Evolutionary conservation across 2,888 invertebrate species (phyloP), one percentile per base, ranked within the genome.

Genomic region (Luffia ferchaultella): DNA sequence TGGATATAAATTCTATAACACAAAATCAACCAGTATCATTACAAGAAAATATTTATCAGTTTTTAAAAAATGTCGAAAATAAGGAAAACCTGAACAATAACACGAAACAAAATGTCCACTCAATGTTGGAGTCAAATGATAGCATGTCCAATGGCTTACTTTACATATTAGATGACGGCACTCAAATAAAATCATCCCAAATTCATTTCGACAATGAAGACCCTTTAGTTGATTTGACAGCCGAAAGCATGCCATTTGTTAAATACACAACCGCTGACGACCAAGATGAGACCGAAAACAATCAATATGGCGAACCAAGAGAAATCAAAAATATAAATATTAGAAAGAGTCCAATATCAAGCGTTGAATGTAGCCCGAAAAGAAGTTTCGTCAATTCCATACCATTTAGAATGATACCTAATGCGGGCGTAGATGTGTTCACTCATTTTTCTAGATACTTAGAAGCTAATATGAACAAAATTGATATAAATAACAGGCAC

Each of bases 121-220:
- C 63, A 60, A 63, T 67, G 20, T 53, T 67, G 50, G 63, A 64
- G 12, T 55, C 60, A 19, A 60, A 52, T 12, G 58, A 67, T 20
- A 62, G 64, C 0, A 51, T 57, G 2, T 16, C 19, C 30, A 42
- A 65, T 3, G 78, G 76, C 44, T 57, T 73, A 52, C 68, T 76
- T 0, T 83, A 82, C 46, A 68, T 82, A 0, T 54, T 83, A 15
- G 76, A 82, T 43, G 83, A 83, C 50, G 83, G 83, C 0, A 83
- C 83, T 2, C 78, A 83, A 57, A 82, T 83, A 1, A 62, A 73
- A 47, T 79, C 83, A 0, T 83, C 83, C 0, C 83, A 82, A 59
- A 83, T 83, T 61, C 80, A 83, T 51, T 83, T 83, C 43, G 80
- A 83, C 46, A 83, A 83, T 42, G 83, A 83, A 42, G 83, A 83